A percentile compares a stretch with the other conserved stretches of the same genome.
Conservation (phyloP, 2,113 vertebrate genomes). For the Azemiops feae region DNA sequence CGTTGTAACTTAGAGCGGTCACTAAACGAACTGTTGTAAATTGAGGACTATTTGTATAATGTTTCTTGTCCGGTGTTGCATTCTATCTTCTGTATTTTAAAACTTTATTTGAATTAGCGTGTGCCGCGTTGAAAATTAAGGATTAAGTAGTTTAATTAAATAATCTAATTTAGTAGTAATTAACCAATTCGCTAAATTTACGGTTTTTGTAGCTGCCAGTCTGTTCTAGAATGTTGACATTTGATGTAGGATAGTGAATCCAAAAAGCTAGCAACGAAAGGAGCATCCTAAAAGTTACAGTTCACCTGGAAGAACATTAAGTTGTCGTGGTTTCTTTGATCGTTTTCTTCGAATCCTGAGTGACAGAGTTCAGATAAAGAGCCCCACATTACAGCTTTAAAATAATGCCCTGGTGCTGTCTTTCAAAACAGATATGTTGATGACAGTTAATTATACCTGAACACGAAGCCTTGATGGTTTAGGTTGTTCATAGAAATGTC, state of each 20-base stretch:
- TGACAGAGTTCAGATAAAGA: conserved; percentile 58
- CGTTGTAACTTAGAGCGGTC: too few relatives aligned
- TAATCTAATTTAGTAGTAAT: too few relatives aligned
- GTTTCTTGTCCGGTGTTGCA: not conserved
- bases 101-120: not conserved
- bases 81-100: not conserved
- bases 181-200: not conserved
- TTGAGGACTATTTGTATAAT: not conserved
- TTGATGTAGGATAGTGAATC: conserved; percentile 45
- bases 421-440: conserved; percentile 37
- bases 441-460: conserved; percentile 55
- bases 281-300: conserved; percentile 50
- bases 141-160: too few relatives aligned
- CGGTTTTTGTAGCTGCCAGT: conserved; percentile 18
- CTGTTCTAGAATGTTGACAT: conserved; percentile 48
- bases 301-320: conserved; percentile 59
- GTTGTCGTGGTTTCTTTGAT: conserved; percentile 66
- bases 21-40: too few relatives aligned
- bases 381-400: conserved; percentile 61
- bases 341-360: conserved; percentile 50
- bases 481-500: not conserved
- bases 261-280: conserved; percentile 29
- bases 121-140: not conserved
- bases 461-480: conserved; percentile 58
- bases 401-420: conserved; percentile 46